Evolutionary conservation across 1,140 invertebrate species (phyloP).

Genomic region (Cydia pomonella): DNA sequence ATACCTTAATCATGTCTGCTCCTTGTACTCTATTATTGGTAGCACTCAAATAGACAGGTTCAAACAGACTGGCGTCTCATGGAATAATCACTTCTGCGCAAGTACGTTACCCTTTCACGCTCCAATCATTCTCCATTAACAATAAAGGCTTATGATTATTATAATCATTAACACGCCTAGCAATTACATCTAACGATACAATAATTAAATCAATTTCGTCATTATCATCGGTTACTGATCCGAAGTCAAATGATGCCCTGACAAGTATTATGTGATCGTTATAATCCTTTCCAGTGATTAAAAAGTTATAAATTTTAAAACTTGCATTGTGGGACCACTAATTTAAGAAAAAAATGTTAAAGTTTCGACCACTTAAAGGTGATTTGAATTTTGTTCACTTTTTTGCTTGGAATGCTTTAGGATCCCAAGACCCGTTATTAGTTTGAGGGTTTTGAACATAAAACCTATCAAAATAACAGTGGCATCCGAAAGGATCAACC

Average conservation of each 20-base stretch:
- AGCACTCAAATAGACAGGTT: neutral
- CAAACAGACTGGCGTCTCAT: neutral
- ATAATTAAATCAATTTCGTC: constrained; percentile 44
- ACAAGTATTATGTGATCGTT: constrained; percentile 36
- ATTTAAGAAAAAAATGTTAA: constrained; percentile 30
- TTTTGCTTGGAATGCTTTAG: constrained; percentile 21
- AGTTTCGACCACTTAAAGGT: constrained; percentile 29
- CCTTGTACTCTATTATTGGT: too few relatives aligned
- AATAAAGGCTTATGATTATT: constrained; percentile 30
- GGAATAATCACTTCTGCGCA: constrained; percentile 11
- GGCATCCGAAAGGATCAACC: neutral
- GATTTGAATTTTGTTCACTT: constrained; percentile 17
- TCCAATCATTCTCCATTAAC: constrained; percentile 11
- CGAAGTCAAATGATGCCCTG: constrained; percentile 38
- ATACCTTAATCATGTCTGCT: constrained; percentile 22
- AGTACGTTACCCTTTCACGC: constrained; percentile 23
- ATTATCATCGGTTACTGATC: constrained; percentile 40
- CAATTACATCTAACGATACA: constrained; percentile 31
- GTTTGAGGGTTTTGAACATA: constrained; percentile 12
- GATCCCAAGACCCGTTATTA: constrained; percentile 28
- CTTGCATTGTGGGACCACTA: constrained; percentile 8
- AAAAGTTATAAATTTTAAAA: constrained; percentile 22
- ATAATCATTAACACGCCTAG: constrained; percentile 28
- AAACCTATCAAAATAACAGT: constrained; percentile 27
- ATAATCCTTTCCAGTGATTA: constrained; percentile 33